Conservation (phyloP, 1,140 invertebrate species). For the Rhopalosiphum maidis region DNA sequence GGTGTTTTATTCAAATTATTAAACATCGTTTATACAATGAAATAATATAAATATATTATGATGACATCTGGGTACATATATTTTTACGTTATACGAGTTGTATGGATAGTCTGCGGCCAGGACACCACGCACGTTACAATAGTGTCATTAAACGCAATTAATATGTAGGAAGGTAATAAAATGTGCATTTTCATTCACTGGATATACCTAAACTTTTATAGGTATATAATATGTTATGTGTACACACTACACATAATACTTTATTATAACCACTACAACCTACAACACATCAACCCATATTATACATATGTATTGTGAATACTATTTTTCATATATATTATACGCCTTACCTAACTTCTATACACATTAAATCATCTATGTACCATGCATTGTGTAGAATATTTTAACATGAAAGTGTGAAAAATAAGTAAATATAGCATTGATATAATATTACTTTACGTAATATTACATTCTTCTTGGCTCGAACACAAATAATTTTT, state of each 20-base stretch:
- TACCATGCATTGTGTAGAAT: neutral
- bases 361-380: neutral
- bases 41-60: neutral
- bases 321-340: neutral
- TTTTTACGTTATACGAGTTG: neutral
- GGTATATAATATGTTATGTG: neutral
- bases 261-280: neutral
- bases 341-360: neutral
- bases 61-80: neutral
- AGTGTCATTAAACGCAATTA: slow-evolving; percentile 27
- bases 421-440: slow-evolving; percentile 42
- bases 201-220: neutral
- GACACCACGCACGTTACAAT: neutral
- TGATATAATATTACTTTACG: neutral
- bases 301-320: too few relatives aligned
- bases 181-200: slow-evolving; percentile 21
- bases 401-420: slow-evolving; percentile 45
- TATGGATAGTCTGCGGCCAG: neutral
- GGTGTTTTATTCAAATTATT: too few relatives aligned
- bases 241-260: neutral
- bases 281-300: neutral
- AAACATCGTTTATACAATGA: neutral
- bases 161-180: slow-evolving; percentile 26
- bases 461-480: neutral
- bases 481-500: neutral